Evolutionary conservation across 2,888 invertebrate genomes (phyloP), one percentile per base, ranked within the genome.

Genomic region (Crepidodera aurea): DNA sequence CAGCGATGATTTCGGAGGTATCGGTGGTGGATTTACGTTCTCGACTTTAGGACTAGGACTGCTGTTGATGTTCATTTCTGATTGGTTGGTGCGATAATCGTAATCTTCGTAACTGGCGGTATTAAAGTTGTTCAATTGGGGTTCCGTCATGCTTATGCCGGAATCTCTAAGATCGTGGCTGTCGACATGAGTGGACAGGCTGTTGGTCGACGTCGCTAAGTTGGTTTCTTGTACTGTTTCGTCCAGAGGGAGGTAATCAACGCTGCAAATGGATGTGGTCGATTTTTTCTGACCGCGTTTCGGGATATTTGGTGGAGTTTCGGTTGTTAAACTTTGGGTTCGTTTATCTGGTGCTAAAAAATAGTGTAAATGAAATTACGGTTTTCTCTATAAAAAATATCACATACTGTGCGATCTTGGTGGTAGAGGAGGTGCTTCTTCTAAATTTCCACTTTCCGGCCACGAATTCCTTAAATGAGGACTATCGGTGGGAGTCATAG

Each of bases 361-460:
- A 54, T 16, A 32, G n/a, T n/a, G n/a, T n/a, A n/a, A n/a, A n/a
- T n/a, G 46, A 48, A n/a, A n/a, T n/a, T 27, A 5, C 19, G 15
- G n/a, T 15, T 16, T 27, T 27, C 10, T 1, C n/a, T n/a, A n/a
- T n/a, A n/a, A n/a, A n/a, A 34, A 34, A n/a, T 8, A 12, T 34
- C 2, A 71, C 81, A 77, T 78, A 89, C 89, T 89, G 68, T 90
- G 89, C 5, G 92, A 91, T 63, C 93, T 82, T 0, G 93, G 93
- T 2, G 93, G 93, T 58, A 93, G 77, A 0, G 93, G 93, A 13
- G 92, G 92, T 0, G 93, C 93, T 69, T 88, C 88, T 59, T 84
- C 77, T 78, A 83, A 22, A 40, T 42, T 59, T 79, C 80, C 81
- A 16, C 81, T 64, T 81, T 88, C 79, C 75, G 86, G 80, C 89